phyloP scores from a whole-genome alignment of 2,113 vertebrate genomes.

The Anseranas semipalmata region DNA sequence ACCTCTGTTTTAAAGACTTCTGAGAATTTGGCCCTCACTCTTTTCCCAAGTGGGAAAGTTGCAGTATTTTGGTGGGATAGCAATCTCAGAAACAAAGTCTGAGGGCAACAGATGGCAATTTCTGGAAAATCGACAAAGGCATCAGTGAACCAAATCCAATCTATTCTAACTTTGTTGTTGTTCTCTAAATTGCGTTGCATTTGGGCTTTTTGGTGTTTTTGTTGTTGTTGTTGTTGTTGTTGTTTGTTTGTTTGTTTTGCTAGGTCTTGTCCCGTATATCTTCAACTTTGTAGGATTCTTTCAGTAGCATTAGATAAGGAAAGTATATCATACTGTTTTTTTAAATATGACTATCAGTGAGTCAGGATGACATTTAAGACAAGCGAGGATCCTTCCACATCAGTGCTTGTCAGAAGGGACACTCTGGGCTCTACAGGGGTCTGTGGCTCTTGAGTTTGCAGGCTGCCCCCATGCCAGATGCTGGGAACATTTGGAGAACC shows the following conservation, averaged over 20 bases:
- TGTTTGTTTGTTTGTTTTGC: not conserved
- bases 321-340: not conserved
- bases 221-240: too few relatives aligned
- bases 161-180: not conserved
- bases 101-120: not conserved
- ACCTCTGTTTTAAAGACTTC: not conserved
- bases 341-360: not conserved
- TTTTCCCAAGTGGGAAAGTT: not conserved
- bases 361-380: not conserved
- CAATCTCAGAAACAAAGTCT: not conserved
- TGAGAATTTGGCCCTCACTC: not conserved
- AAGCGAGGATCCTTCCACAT: not conserved
- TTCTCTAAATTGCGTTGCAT: not conserved
- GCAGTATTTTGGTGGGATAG: not conserved
- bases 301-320: not conserved
- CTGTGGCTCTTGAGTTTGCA: not conserved
- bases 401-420: not conserved
- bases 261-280: not conserved
- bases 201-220: not conserved
- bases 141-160: not conserved
- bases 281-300: not conserved
- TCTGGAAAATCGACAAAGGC: not conserved
- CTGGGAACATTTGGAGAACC: not conserved
- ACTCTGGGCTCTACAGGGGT: not conserved
- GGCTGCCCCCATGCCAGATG: not conserved